These are phyloP conservation scores for Perodicticus potto DNA, from an alignment of 2,797 vertebrate genomes.

Conservation along the genomic window DNA sequence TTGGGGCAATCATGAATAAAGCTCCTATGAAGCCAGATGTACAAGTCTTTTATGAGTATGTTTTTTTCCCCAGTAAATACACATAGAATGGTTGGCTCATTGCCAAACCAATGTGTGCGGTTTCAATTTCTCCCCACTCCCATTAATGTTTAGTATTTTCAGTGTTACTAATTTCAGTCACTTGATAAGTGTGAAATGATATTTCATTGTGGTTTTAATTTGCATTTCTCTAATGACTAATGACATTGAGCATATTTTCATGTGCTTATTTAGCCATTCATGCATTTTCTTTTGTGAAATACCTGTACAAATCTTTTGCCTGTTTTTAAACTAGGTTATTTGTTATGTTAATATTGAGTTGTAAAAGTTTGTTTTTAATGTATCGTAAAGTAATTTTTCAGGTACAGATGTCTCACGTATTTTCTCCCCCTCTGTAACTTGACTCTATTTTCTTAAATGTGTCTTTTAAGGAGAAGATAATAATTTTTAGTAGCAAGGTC, in stretches of 20 bases:
- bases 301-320: too few species aligned
- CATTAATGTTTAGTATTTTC: not conserved
- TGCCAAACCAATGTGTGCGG: not conserved
- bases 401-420: not conserved
- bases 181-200: too few species aligned
- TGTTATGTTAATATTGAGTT: not conserved
- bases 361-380: not conserved
- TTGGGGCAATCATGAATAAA: not conserved
- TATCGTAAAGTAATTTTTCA: not conserved
- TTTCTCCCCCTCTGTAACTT: not conserved
- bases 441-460: too few species aligned
- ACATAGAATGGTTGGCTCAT: not conserved
- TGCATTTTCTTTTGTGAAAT: too few species aligned
- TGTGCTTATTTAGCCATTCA: too few species aligned
- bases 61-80: constrained; percentile 5
- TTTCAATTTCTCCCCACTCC: too few species aligned
- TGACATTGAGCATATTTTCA: too few species aligned
- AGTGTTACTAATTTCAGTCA: not conserved
- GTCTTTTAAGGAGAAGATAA: not conserved
- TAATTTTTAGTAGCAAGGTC: not conserved
- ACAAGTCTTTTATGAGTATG: not conserved
- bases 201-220: too few species aligned
- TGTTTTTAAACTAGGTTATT: too few species aligned
- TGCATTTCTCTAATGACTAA: too few species aligned
- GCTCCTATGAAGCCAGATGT: not conserved